Evolutionary conservation across 2,113 vertebrate genomes (phyloP), one percentile per base, ranked within the genome.

Genomic region (Dicrurus megarhynchus): DNA sequence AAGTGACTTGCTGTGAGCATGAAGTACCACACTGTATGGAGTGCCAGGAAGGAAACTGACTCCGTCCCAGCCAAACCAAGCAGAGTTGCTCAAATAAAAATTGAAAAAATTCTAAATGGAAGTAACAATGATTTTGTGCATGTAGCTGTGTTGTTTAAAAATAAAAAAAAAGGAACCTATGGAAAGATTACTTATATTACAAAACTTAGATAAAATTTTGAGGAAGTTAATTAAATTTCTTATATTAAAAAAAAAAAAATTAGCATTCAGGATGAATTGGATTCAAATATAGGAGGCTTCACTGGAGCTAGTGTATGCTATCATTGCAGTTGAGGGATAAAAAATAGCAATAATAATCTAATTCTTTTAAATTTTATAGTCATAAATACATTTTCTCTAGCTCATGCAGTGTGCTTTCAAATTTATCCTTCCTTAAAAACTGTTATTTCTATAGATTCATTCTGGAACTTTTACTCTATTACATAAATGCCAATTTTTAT

Each of bases 1-100:
- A 47, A 20, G 3, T 2, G 1, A 13, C 16, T 77, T 85, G 17
- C 3, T 70, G 39, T 33, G 46, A 75, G n/a, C 13, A 17, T 4
- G 16, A 56, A 71, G 1, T 10, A 73, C 9, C 2, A 1, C 10
- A n/a, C 12, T 11, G 3, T 10, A 46, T 28, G 23, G 23, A 5
- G 39, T 69, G 12, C 55, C 23, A 39, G 33, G n/a, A 67, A n/a
- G 22, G 26, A 57, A 69, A 14, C 7, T 30, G 17, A 37, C 33
- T 61, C 30, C 30, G 42, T 53, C n/a, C n/a, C 64, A 78, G 12
- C 16, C 75, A 93, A 27, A 49, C 3, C 8, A 12, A 28, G 15
- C 7, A 47, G 2, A 2, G 18, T 1, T 85, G 18, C 13, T 67
- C 11, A 57, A 57, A 69, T 46, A 21, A 57, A 68, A 84, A 17